A percentile compares a stretch with the other conserved stretches of the same genome.
These are phyloP conservation scores for Auanema sp. DNA, from an alignment of 2,888 invertebrate species.

Conservation along the genomic window DNA sequence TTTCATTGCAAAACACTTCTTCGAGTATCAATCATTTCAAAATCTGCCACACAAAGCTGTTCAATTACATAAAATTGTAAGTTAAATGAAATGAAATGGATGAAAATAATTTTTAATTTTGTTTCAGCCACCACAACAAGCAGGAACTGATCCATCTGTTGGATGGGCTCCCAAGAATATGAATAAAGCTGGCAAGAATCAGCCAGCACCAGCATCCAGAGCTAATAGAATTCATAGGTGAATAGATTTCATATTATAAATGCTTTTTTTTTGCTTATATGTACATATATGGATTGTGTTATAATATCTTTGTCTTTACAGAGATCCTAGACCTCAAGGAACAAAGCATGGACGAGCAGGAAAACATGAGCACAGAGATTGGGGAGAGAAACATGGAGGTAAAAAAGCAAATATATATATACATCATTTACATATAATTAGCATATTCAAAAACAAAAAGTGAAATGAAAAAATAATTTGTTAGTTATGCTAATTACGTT, in stretches of 20 bases:
- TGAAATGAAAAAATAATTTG: conserved; percentile 5
- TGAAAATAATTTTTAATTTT: neutral
- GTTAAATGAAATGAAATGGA: conserved; percentile 8
- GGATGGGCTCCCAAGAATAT: conserved; percentile 63
- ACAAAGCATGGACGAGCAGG: conserved; percentile 58
- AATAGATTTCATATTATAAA: neutral
- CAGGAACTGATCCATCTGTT: conserved; percentile 60
- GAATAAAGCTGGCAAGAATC: conserved; percentile 56
- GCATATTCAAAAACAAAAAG: conserved; percentile 6
- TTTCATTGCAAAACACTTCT: conserved; percentile 63
- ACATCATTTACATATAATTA: neutral
- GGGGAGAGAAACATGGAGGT: conserved; percentile 63
- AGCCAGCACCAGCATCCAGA: conserved; percentile 57
- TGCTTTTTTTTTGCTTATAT: neutral
- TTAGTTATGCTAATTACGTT: neutral
- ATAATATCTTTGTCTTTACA: conserved; percentile 9
- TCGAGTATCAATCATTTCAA: conserved; percentile 63
- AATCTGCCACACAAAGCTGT: conserved; percentile 63
- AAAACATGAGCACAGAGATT: conserved; percentile 58
- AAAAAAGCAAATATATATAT: neutral
- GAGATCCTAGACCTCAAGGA: conserved; percentile 45
- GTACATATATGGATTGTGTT: too few relatives aligned
- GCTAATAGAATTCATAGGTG: conserved; percentile 52
- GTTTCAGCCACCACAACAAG: conserved; percentile 57
- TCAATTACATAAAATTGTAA: conserved; percentile 61